A percentile compares a stretch with the other conserved stretches of the same genome.
phyloP scores from a whole-genome alignment of 1,140 invertebrate species.

The Yoshiicerus persimilis region DNA sequence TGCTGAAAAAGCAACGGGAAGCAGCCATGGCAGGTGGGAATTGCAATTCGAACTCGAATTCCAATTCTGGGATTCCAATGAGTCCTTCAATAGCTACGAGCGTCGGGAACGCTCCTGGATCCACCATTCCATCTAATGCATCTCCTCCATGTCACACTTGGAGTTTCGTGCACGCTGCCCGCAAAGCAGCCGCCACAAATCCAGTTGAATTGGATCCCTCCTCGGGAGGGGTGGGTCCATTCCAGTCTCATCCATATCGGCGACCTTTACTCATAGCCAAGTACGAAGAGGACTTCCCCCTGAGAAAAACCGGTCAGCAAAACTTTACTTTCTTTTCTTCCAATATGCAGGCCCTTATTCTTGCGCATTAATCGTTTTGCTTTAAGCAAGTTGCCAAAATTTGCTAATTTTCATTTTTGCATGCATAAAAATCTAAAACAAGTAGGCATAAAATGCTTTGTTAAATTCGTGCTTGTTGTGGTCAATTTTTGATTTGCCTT shows the following conservation, averaged over 20 bases:
- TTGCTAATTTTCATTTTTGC: too few species aligned
- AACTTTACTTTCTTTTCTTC: too few species aligned
- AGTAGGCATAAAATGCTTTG: too few species aligned
- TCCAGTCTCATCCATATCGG: slow-evolving; percentile 53
- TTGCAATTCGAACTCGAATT: slow-evolving; percentile 5
- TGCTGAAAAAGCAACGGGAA: slow-evolving; percentile 83
- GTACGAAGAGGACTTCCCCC: slow-evolving; percentile 84
- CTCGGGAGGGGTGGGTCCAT: slow-evolving; percentile 18
- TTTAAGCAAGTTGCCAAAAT: too few species aligned
- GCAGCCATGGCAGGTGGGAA: slow-evolving; percentile 56
- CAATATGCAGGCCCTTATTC: too few species aligned
- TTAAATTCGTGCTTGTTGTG: too few species aligned
- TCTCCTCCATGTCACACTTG: slow-evolving; percentile 76
- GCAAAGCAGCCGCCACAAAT: slow-evolving; percentile 26
- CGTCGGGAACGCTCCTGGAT: slow-evolving; percentile 65
- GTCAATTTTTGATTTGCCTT: too few species aligned
- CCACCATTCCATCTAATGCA: slow-evolving; percentile 46
- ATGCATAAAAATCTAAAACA: too few species aligned
- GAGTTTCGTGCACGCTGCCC: slow-evolving; percentile 59
- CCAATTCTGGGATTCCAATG: slow-evolving; percentile 13
- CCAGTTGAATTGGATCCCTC: neutral
- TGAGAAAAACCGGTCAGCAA: slow-evolving; percentile 86
- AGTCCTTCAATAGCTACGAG: slow-evolving; percentile 51
- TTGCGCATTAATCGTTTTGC: too few species aligned
- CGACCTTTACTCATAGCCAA: slow-evolving; percentile 62